Base-by-base conservation (phyloP, 2,113 vertebrate genomes). In the Suricata suricatta region DNA sequence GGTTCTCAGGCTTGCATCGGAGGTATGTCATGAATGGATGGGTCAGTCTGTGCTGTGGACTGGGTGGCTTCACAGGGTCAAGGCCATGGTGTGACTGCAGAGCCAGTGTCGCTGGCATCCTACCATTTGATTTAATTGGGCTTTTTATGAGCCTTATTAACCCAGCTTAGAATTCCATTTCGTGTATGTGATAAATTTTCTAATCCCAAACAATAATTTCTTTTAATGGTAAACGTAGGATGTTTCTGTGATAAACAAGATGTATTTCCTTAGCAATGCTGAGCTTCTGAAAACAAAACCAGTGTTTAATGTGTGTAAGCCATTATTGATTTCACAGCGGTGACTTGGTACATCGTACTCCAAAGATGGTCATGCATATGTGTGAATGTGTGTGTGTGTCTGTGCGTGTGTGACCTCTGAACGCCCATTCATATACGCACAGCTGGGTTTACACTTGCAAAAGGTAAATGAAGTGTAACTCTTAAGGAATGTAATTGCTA, bases 141-240 rank as follows among this genome's bases (percentile, higher is more conserved):
- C 5, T 90, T 96, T 87, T 72, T 41, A 71, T 60, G 27, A 85
- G 21, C 15, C 8, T 71, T 60, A 60, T 80, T 91, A 47, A 54
- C 5, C 47, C 47, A 47, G 38, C 69, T 93, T 91, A 50, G 31
- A 85, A 85, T 91, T 93, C 2, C 11, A 63, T 47, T 88, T 93
- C 84, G 13, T 69, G 8, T 74, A 15, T 93, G 31, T 93, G 57
- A 91, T 85, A 85, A 25, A 69, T 88, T 97, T 95, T 91, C 69
- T 74, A 91, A 85, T 91, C 69, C n/a, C 88, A 88, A 12, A 16
- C 84, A 92, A n/a, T 81, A 13, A 76, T 93, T 71, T 93, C 27
- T 87, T 96, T 91, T 93, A 92, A 93, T 84, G 69, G 6, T 81
- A 68, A 88, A 85, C 25, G 93, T 81, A 85, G 19, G 38, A 85